Evolutionary conservation across 2,113 vertebrate genomes (phyloP), one percentile per base, ranked within the genome.

Genomic region (Prolemur simus): DNA sequence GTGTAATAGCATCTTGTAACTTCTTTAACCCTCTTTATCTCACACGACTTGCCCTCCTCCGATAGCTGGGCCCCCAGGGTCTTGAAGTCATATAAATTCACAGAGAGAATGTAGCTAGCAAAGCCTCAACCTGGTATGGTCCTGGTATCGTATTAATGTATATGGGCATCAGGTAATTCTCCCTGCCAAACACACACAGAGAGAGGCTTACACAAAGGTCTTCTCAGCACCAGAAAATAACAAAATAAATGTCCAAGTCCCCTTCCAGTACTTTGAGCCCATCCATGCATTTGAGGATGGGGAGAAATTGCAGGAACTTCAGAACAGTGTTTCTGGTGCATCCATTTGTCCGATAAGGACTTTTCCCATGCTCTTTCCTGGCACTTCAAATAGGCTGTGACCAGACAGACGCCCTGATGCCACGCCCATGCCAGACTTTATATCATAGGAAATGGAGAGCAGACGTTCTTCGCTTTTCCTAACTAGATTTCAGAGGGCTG

Each of bases 131-230:
- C 37, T 71, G 10, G 45, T 2, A 32, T 18, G 80, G 69, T 25
- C 8, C 13, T 34, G 20, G 15, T 3, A 0, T 1, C 8, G 15
- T 54, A 6, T 12, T 6, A 54, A 20, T 12, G 3, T 10, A 39
- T 6, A 7, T 5, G 1, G 47, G 63, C 56, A n/a, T 73, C 17
- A 20, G 60, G 47, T 63, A 18, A 2, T 73, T 89, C 47, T 68
- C 17, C 20, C 32, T 11, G 64, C 18, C 49, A 34, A 10, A 32
- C 23, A 85, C 47, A 68, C 64, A 76, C 42, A n/a, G 58, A 89
- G 49, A 86, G 15, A 68, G 42, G 37, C 18, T 58, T 23, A 73
- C 52, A n/a, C 7, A 68, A 52, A 69, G 54, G 21, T 84, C 69
- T 54, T 71, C 37, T 2, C 18, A 39, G 74, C 56, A 60, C 34